Percentiles rank a stretch among this genome's conserved stretches.
Evolutionary conservation across 1,140 invertebrate genomes (phyloP).

Genomic region (Zaprionus vittiger): DNA sequence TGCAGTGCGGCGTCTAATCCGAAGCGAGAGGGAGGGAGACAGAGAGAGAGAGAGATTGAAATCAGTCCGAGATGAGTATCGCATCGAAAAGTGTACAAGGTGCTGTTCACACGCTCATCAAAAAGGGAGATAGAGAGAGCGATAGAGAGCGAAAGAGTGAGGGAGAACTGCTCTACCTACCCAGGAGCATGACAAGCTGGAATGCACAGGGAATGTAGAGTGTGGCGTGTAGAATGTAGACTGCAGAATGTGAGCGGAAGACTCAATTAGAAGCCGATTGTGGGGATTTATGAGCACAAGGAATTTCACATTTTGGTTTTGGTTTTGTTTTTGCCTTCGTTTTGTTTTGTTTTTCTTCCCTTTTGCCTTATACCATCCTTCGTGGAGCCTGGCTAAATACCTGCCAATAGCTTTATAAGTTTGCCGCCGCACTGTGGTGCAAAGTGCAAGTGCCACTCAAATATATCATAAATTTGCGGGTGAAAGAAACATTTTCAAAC

Average conservation of each 20-base stretch:
- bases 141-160: slow-evolving; percentile 33
- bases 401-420: slow-evolving; percentile 77
- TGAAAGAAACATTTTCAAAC: not conserved
- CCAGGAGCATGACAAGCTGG: slow-evolving; percentile 70
- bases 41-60: not conserved
- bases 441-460: not conserved
- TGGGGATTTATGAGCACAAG: slow-evolving; percentile 75
- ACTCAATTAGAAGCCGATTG: slow-evolving; percentile 77
- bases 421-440: slow-evolving; percentile 45
- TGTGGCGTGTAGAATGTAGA: slow-evolving; percentile 29
- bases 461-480: not conserved
- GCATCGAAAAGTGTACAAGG: slow-evolving; percentile 61
- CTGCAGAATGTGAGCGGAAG: slow-evolving; percentile 56
- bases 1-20: slow-evolving; percentile 51
- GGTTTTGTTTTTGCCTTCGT: not conserved
- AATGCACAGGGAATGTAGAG: slow-evolving; percentile 47
- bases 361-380: not conserved
- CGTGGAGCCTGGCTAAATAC: slow-evolving; percentile 62
- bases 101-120: slow-evolving; percentile 79
- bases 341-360: not conserved
- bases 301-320: slow-evolving; percentile 59
- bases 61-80: slow-evolving; percentile 68
- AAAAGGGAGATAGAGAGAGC: slow-evolving; percentile 47
- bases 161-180: slow-evolving; percentile 32
- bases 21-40: not conserved